Percentiles rank a stretch among this genome's conserved stretches.
These are phyloP conservation scores for Gambusia affinis DNA, from an alignment of 2,113 vertebrate genomes.

Conservation along the genomic window DNA sequence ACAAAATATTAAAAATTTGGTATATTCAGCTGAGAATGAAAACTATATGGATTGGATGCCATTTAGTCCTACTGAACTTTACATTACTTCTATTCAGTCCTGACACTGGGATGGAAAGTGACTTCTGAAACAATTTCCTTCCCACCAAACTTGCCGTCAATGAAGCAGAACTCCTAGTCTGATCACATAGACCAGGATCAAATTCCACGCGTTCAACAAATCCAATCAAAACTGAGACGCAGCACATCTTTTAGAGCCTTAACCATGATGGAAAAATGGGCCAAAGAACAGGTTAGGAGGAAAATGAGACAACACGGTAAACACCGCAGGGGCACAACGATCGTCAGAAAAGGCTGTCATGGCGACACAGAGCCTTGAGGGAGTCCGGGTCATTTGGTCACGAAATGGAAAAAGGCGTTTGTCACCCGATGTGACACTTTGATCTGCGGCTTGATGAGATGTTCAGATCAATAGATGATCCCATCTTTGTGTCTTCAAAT, in stretches of 20 bases:
- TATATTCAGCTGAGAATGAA: slow-evolving; percentile 11
- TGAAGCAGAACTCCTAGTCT: neutral
- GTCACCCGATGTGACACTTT: slow-evolving; percentile 68
- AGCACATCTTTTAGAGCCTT: neutral
- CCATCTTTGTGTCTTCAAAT: slow-evolving; percentile 72
- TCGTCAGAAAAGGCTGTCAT: slow-evolving; percentile 2
- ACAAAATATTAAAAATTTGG: neutral
- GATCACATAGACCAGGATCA: neutral
- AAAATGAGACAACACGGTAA: slow-evolving; percentile 17
- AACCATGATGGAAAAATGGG: neutral
- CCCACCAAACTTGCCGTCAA: neutral
- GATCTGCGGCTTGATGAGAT: slow-evolving; percentile 75
- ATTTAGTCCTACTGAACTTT: slow-evolving; percentile 2
- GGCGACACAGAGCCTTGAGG: slow-evolving; percentile 36
- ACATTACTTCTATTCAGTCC: neutral
- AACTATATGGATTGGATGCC: neutral
- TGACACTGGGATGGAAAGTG: neutral
- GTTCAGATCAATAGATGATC: slow-evolving; percentile 78
- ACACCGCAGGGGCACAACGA: slow-evolving; percentile 26
- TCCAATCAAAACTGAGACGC: neutral
- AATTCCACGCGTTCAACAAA: neutral
- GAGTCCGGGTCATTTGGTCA: slow-evolving; percentile 30
- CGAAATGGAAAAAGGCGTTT: slow-evolving; percentile 45
- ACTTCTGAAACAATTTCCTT: neutral
- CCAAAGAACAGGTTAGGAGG: slow-evolving; percentile 2